Evolutionary conservation across 2,888 invertebrate species (phyloP), one percentile per base, ranked within the genome.

Genomic region (Eilema caniola): DNA sequence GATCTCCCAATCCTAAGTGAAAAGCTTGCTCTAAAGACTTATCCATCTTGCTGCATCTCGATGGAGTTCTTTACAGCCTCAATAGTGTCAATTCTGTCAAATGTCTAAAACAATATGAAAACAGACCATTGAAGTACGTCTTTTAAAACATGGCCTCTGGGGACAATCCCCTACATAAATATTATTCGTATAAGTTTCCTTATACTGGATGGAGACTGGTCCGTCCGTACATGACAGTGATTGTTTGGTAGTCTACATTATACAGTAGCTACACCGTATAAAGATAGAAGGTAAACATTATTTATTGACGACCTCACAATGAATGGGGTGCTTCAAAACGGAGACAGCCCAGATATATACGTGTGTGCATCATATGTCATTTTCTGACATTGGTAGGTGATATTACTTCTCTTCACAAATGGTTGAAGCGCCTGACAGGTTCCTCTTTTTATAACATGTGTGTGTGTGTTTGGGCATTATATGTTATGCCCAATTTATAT

Each of bases 161-260:
- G 3, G 53, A 53, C 53, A 53, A n/a, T 53, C n/a, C n/a, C 10
- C n/a, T n/a, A 53, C 10, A 53, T 53, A 53, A n/a, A n/a, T 62
- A 41, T n/a, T n/a, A n/a, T 25, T 37, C 10, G 5, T 37, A 62
- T 41, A 41, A 62, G 37, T 62, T 23, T 28, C 23, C 33, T 62
- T 61, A 33, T 23, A 14, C 20, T 24, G 37, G 67, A 73, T 69
- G 53, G 61, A 63, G 69, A 61, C 71, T 71, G 60, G 72, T 75
- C 66, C 62, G 70, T 76, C 53, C 53, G 53, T 53, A 81, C 78
- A 83, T 85, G 85, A 83, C 82, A 85, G 79, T 84, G 85, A 86
- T 86, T 84, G 84, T 81, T 73, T 79, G 75, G 63, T 71, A 74
- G 80, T 83, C 82, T 79, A 81, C 83, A 84, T 83, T 83, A 77